Evolutionary conservation across 2,888 invertebrate species (phyloP).

Genomic region (Athalia rosae): DNA sequence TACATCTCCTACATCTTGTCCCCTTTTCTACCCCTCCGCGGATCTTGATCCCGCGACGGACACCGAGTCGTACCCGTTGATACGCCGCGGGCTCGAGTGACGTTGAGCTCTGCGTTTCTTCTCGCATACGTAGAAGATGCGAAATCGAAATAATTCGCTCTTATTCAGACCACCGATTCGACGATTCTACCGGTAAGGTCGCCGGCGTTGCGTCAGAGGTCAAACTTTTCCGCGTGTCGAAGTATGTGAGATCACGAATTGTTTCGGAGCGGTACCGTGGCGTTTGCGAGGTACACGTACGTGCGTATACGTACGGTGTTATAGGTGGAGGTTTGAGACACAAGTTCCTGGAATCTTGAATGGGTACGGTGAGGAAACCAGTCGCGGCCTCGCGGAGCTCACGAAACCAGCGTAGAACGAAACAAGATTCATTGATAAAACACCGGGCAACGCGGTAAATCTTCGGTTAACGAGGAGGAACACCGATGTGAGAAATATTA

Average conservation of each 20-base stretch:
- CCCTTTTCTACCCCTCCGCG: constrained; percentile 34
- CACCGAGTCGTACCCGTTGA: not conserved
- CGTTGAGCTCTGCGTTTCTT: no score
- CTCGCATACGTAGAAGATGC: not conserved
- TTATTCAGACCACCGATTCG: no score
- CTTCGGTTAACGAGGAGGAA: constrained; percentile 41
- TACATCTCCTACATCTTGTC: constrained; percentile 59
- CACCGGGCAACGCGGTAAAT: constrained; percentile 43
- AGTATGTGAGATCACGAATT: not conserved
- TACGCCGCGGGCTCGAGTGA: not conserved
- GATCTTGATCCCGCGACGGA: constrained; percentile 33
- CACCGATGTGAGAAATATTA: constrained; percentile 44
- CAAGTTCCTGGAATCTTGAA: constrained; percentile 39
- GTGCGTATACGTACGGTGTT: not conserved
- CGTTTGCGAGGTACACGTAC: constrained; percentile 14
- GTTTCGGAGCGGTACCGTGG: not conserved
- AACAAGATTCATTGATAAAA: constrained; percentile 45
- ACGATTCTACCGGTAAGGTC: no score
- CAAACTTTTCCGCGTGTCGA: no score
- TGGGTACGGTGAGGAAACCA: constrained; percentile 40
- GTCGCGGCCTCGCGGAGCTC: constrained; percentile 6
- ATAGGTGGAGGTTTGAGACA: not conserved
- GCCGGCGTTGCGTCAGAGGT: no score
- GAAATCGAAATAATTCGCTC: constrained; percentile 3
- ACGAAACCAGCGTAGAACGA: constrained; percentile 38